A percentile compares a stretch with the other conserved stretches of the same genome.
Evolutionary conservation across 2,797 vertebrate genomes (phyloP).

Genomic region (Enteromius thamalakanensis): DNA sequence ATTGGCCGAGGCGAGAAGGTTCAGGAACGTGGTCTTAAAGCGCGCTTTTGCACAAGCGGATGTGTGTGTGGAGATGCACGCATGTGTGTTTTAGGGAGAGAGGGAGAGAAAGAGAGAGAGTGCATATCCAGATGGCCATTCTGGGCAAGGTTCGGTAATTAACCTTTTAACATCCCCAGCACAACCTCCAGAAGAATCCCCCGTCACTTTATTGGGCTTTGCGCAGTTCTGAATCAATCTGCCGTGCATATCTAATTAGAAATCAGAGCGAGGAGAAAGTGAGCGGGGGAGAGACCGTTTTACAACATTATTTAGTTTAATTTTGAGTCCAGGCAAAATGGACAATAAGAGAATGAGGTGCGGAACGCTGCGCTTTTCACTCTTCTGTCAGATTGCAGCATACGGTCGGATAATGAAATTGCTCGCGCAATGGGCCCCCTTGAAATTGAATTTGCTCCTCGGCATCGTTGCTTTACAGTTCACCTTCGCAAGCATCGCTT

Average conservation of each 20-base stretch:
- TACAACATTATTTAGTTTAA: slow-evolving; percentile 50
- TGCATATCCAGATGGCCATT: slow-evolving; percentile 65
- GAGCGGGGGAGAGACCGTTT: slow-evolving; percentile 22
- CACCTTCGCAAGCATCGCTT: slow-evolving; percentile 52
- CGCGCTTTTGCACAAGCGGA: slow-evolving; percentile 1
- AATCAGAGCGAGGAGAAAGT: slow-evolving; percentile 28
- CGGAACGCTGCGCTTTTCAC: slow-evolving; percentile 48
- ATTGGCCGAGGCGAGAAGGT: slow-evolving; percentile 3
- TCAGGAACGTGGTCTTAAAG: slow-evolving; percentile 16
- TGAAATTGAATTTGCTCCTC: slow-evolving; percentile 57
- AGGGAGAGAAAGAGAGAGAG: slow-evolving; percentile 32
- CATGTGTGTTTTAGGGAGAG: slow-evolving; percentile 39
- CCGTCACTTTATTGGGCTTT: slow-evolving; percentile 52
- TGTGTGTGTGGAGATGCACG: slow-evolving; percentile 15
- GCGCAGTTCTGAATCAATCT: slow-evolving; percentile 62
- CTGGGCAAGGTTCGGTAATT: slow-evolving; percentile 65
- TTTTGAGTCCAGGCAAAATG: slow-evolving; percentile 42
- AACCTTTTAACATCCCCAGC: slow-evolving; percentile 63
- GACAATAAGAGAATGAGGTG: slow-evolving; percentile 42
- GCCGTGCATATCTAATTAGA: slow-evolving; percentile 52
- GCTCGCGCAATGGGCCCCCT: slow-evolving; percentile 45
- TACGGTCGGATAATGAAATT: slow-evolving; percentile 59
- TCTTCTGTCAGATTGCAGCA: slow-evolving; percentile 54
- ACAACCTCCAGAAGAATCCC: slow-evolving; percentile 56
- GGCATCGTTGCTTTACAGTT: slow-evolving; percentile 52